phyloP scores from a whole-genome alignment of 2,797 vertebrate genomes.

The Leuciscus waleckii region DNA sequence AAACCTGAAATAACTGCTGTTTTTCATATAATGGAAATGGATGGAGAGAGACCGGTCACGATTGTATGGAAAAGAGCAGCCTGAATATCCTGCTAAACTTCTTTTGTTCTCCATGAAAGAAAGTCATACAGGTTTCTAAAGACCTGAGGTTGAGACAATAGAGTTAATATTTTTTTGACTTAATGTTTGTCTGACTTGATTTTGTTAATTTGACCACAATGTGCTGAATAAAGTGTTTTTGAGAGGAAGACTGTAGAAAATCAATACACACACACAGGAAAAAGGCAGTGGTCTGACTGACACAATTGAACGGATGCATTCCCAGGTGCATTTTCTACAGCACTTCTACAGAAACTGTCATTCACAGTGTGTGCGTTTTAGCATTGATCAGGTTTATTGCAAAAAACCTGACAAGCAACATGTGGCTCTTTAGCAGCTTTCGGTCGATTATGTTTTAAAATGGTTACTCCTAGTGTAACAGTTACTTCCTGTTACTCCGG shows the following conservation, averaged over 20 bases:
- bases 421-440: conserved; percentile 1
- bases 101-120: not conserved
- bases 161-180: not conserved
- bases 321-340: conserved; percentile 3
- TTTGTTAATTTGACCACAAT: not conserved
- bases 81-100: not conserved
- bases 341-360: not conserved
- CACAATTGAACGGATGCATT: not conserved
- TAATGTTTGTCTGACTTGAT: not conserved
- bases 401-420: not conserved
- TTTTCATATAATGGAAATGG: not conserved
- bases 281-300: not conserved
- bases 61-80: not conserved
- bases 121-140: not conserved
- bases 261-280: not conserved
- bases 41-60: not conserved
- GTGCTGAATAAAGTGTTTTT: not conserved
- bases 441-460: not conserved
- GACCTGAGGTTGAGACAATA: not conserved
- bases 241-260: conserved; percentile 2
- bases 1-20: not conserved
- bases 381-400: not conserved
- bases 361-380: not conserved
- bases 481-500: not conserved
- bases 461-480: not conserved